A percentile compares a stretch with the other conserved stretches of the same genome.
Conservation (phyloP, 2,797 vertebrate genomes). For the Peromyscus eremicus region DNA sequence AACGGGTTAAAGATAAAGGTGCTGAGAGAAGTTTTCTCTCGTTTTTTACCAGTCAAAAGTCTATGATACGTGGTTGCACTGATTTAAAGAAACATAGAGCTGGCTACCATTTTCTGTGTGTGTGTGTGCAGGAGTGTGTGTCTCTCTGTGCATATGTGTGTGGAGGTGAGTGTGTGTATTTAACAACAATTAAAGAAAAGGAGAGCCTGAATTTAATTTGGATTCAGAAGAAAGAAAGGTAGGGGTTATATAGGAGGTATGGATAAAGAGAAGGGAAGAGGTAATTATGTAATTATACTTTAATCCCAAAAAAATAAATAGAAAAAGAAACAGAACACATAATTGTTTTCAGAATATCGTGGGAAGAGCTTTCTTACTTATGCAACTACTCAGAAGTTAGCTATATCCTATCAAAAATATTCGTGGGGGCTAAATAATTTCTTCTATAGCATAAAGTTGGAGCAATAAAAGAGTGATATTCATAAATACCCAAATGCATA, state of each 20-base stretch:
- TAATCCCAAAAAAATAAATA: neutral
- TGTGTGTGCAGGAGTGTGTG: neutral
- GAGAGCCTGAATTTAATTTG: neutral
- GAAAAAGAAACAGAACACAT: neutral
- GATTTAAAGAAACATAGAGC: conserved; percentile 62
- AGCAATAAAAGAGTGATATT: neutral
- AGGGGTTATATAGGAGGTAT: neutral
- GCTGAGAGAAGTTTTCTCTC: conserved; percentile 20
- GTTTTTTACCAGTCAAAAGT: neutral
- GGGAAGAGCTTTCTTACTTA: conserved; percentile 17
- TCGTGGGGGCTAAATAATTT: neutral
- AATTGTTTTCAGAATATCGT: conserved; percentile 59
- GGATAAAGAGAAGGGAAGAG: neutral
- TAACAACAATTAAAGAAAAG: neutral
- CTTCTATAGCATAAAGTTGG: neutral
- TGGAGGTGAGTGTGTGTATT: neutral
- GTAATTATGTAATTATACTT: neutral
- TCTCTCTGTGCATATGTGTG: neutral
- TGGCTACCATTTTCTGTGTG: neutral
- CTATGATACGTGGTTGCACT: conserved; percentile 56
- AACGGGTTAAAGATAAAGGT: conserved; percentile 44
- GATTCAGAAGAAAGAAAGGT: neutral
- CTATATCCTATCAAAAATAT: conserved; percentile 1
- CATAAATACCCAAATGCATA: neutral
- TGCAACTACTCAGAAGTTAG: conserved; percentile 24